Base-by-base conservation (phyloP, 2,888 invertebrate genomes). In the Cheilosia impressa region DNA sequence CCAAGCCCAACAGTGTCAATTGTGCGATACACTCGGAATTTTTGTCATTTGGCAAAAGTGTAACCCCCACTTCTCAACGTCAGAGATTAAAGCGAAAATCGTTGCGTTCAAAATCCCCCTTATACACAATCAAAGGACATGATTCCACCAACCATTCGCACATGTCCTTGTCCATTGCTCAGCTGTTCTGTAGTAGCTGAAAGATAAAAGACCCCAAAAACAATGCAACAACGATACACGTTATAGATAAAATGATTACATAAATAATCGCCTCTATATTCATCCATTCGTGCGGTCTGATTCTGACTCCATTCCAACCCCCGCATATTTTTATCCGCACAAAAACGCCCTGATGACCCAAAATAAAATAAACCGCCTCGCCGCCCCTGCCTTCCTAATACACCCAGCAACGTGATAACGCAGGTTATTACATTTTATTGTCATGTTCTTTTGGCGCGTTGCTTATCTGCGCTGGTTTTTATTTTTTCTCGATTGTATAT, bases 371-470 rank as follows among this genome's bases (percentile, higher is more conserved):
- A 72, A 62, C 41, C 53, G n/a, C 19, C 73, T 31, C 27, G 27
- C 60, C 31, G 58, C 65, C 41, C 31, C 53, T 13, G 38, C 38
- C 38, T 38, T 13, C 38, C 38, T 38, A 38, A 38, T 38, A 13
- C 38, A 38, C 38, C 38, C 38, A 38, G 43, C 34, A 76, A 77
- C 77, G 81, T 68, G 85, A 85, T 85, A 85, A 85, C 71, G 85
- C 76, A 57, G 81, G 85, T 85, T 85, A 85, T 85, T 85, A 85
- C 81, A 85, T 81, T 85, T 85, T 85, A 85, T 85, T 85, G 81
- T 85, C 85, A 58, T 85, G 85, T 81, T 77, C 76, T 68, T 73
- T 72, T 66, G 77, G 76, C 66, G 65, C 76, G 53, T 52, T 81
- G 80, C 72, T 85, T 85, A 81, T 85, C 81, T 77, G 27, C 24